Base-by-base conservation (phyloP, 1,140 invertebrate genomes). In the Holcopasites calliopsidis region DNA sequence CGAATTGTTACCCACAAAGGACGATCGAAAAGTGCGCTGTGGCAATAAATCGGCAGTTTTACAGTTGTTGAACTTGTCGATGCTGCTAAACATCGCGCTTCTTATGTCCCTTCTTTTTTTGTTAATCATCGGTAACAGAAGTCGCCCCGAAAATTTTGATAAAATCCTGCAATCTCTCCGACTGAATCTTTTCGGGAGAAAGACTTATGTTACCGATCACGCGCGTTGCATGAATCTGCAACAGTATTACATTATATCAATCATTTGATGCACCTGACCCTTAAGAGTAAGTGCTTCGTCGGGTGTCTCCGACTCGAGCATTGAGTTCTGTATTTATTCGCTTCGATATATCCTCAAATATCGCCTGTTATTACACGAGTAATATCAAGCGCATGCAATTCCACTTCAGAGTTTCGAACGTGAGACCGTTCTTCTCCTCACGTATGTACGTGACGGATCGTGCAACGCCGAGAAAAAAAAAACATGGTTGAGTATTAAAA, bases 31-130 rank as follows among this genome's bases (percentile, higher is more conserved):
- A 31, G 21, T 28, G 35, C 31, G 35, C 52, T 72, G 64, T 72
- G 69, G 69, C 69, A 72, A 72, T 50, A 72, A 31, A 10, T 72
- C 35, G 69, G 69, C 69, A 72, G 69, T n/a, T 72, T 72, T 49
- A 40, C 42, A 35, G 4, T 52, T 8, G 44, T 71, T 47, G n/a
- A 35, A 49, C 31, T 18, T 38, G 16, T 23, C 40, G 64, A n/a
- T 42, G 28, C 47, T 35, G 35, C 71, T 52, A 70, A n/a, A 70
- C 62, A 44, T 57, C 38, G 40, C 55, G 50, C 7, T 31, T 35
- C 11, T 62, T 7, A 11, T 64, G 3, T n/a, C 18, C 4, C 10
- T 38, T 4, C 35, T 5, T 18, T n/a, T n/a, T 35, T 50, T 61
- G 18, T 26, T 31, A 21, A 38, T 64, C 35, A 26, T 72, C 33